Evolutionary conservation across 2,113 vertebrate species (phyloP), one percentile per base, ranked within the genome.

Genomic region (Thryonomys swinderianus): DNA sequence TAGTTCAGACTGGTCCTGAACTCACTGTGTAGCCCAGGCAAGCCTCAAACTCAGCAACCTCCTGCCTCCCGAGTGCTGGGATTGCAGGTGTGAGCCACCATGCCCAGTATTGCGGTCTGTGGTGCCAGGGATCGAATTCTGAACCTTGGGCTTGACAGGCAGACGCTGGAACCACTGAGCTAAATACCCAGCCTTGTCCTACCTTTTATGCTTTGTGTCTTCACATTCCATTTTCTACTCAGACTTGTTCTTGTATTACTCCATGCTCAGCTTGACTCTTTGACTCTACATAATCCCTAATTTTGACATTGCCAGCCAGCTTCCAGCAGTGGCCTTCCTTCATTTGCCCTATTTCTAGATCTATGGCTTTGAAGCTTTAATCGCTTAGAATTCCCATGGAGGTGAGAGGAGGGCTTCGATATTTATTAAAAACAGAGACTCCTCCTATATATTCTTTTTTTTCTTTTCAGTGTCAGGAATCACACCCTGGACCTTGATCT

Each of bases 361-460:
- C 51, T 67, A 2, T 14, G n/a, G 64, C 87, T 94, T 90, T 87
- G 48, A 94, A 94, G 48, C 89, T 90, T 83, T 78, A 86, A 51
- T 83, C 10, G 23, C n/a, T 91, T 64, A 66, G 66, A 85, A 88
- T 96, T 88, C n/a, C 32, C 30, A 37, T 82, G 78, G 30, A 20
- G 37, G 9, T 30, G 37, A 69, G 34, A 40, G 16, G 84, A 30
- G 32, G 20, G 55, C 7, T 57, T 84, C 55, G 34, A 48, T 96
- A 37, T 30, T 94, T 78, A 69, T 2, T 90, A 79, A 90, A 93
- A 79, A 66, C 83, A 48, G 51, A 83, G 14, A 83, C 73, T 82
- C 14, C n/a, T 87, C 32, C n/a, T 80, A 66, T 73, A 45, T 93
- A 37, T 73, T 55, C 13, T 16, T 55, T 55, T 55, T 16, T 55